Evolutionary conservation across 1,140 invertebrate species (phyloP), one percentile per base, ranked within the genome.

Genomic region (Metopolophium dirhodum): DNA sequence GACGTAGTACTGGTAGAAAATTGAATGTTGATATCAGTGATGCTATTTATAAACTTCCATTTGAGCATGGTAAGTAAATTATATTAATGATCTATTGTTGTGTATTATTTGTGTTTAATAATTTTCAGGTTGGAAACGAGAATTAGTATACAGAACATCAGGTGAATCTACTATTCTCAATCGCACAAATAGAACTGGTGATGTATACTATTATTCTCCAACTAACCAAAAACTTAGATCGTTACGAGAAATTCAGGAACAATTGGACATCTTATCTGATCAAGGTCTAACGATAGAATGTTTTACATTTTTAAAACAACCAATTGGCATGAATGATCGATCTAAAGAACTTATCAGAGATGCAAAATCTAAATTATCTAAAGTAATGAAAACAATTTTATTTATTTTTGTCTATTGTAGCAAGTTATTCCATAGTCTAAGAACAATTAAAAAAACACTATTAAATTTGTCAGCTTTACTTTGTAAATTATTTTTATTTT

Each of bases 151-250:
- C 95, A 96, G 97, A 90, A 96, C 96, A 47, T 95, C 95, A 94
- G 95, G 96, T 94, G 95, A 95, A 90, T 95, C 95, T 94, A 54
- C 89, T 47, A 3, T 35, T 41, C 14, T n/a, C 47, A 91, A 94
- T 86, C 47, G 83, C 20, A n/a, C n/a, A n/a, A n/a, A n/a, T n/a
- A n/a, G n/a, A n/a, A 94, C 94, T 94, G 96, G 96, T 45, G 97
- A 98, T 95, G 96, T 98, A 93, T 97, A 97, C 95, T 98, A 98
- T 95, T 97, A 97, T 94, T 96, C 96, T 93, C 97, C 97, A 30
- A 95, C 94, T 35, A 97, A 97, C 0, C 97, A 97, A 94, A 98
- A 97, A 95, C 95, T 97, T 14, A 95, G 97, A 57, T 97, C 97
- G 91, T 96, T 96, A 92, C 95, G 96, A 94, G 97, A 97, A 96